Evolutionary conservation across 2,113 vertebrate species (phyloP), one percentile per base, ranked within the genome.

Genomic region (Ibidorhyncha struthersii): DNA sequence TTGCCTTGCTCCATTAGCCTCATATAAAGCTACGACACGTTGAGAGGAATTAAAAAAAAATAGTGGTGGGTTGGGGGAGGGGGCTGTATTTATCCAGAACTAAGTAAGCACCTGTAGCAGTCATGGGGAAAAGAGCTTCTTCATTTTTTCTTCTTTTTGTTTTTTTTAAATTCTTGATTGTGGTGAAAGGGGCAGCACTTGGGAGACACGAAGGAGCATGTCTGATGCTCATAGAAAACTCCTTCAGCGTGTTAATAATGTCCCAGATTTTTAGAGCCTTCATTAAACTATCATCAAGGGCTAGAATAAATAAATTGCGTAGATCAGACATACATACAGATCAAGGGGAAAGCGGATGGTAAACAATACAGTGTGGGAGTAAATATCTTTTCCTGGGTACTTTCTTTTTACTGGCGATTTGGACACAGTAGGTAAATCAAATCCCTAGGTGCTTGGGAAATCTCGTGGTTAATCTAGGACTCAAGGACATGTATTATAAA

Each of bases 1-100:
- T 98, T 98, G 98, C 97, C 97, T 98, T 98, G 98, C 98, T 98
- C 98, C 98, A 98, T 98, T 98, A 98, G 98, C 98, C 97, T 97
- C 98, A 98, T 98, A 98, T 98, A 98, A 98, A 98, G 98, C 98
- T 98, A 97, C 97, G 73, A 98, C 98, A 96, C 81, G 91, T 97
- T 97, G 96, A 94, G 95, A 95, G 97, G 92, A 94, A 89, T 96
- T 80, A 72, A 91, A 96, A 96, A 91, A 90, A 82, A 36, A 66
- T 62, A 53, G 50, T 80, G 22, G 77, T 87, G 84, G 70, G 61
- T 4, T 95, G 77, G n/a, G 89, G 74, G 59, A 86, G 86, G 88
- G 56, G 45, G 53, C 93, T 96, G 94, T 93, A 70, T 97, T 98
- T 98, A 97, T 96, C 97, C 94, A 93, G 96, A 98, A 95, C 84